Evolutionary conservation across 2,888 invertebrate genomes (phyloP).

Genomic region (Eilema caniola): DNA sequence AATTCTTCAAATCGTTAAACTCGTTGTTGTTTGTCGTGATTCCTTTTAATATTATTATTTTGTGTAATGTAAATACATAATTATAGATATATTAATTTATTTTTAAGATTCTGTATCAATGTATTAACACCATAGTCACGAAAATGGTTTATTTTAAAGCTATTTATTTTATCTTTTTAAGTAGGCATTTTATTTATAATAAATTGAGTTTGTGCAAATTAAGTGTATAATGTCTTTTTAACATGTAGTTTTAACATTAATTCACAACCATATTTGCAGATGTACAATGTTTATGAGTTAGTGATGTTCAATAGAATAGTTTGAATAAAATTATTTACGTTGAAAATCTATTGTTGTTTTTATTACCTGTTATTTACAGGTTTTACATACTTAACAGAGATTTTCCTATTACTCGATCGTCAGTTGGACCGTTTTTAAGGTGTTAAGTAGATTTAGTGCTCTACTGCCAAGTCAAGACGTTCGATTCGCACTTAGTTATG

Average conservation of each 20-base stretch:
- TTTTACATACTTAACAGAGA: not conserved
- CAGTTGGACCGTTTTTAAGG: not conserved
- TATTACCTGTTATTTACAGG: slow-evolving; percentile 15
- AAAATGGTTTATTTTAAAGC: slow-evolving; percentile 79
- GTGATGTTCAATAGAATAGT: slow-evolving; percentile 87
- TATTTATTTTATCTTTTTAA: slow-evolving; percentile 81
- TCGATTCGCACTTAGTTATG: no score
- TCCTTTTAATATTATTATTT: slow-evolving; percentile 58
- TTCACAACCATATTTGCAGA: slow-evolving; percentile 84
- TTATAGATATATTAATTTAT: slow-evolving; percentile 67
- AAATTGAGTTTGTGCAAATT: slow-evolving; percentile 80
- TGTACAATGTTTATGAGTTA: slow-evolving; percentile 86
- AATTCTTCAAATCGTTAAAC: slow-evolving; percentile 37
- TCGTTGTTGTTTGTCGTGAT: slow-evolving; percentile 59
- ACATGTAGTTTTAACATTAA: slow-evolving; percentile 65
- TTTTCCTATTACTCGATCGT: not conserved
- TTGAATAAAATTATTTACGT: slow-evolving; percentile 88
- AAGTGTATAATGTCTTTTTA: slow-evolving; percentile 74
- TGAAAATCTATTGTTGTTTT: slow-evolving; percentile 81
- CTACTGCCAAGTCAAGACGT: no score
- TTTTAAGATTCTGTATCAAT: slow-evolving; percentile 71
- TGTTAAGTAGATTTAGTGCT: no score
- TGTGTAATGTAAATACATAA: slow-evolving; percentile 64
- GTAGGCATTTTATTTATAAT: slow-evolving; percentile 81
- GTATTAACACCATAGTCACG: slow-evolving; percentile 77